Percentiles rank a stretch among this genome's conserved stretches.
These are phyloP conservation scores for Melierax canorus DNA, from an alignment of 2,113 vertebrate species.

Conservation along the genomic window DNA sequence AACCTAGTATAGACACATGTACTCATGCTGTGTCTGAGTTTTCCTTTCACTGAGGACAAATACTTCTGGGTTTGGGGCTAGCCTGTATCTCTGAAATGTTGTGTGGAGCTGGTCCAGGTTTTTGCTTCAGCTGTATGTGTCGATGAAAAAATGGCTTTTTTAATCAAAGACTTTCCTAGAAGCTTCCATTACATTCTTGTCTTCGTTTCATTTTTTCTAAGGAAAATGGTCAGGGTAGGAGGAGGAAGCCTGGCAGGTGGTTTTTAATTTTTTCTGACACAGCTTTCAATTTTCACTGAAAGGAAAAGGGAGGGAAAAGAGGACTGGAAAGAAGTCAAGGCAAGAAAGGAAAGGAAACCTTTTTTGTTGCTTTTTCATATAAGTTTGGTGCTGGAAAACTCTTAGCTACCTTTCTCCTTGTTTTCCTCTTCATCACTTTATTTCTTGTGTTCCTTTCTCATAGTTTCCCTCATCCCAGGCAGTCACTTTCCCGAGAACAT, in stretches of 20 bases:
- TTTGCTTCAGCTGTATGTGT: not conserved
- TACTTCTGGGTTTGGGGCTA: not conserved
- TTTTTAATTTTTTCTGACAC: not conserved
- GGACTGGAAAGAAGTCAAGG: not conserved
- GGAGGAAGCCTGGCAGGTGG: not conserved
- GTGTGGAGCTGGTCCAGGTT: not conserved
- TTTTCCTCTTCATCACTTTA: not conserved
- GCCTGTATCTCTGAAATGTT: not conserved
- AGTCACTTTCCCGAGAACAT: not conserved
- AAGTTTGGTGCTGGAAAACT: not conserved
- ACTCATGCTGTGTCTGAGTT: not conserved
- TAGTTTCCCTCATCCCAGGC: not conserved
- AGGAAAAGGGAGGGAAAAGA: not conserved
- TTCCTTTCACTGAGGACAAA: not conserved
- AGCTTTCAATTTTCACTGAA: not conserved
- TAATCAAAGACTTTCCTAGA: not conserved
- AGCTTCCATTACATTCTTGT: not conserved
- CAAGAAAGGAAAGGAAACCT: not conserved
- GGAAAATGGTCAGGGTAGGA: not conserved
- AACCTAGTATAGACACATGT: not conserved
- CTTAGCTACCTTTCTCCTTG: not conserved
- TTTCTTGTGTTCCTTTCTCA: not conserved
- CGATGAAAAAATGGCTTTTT: not conserved
- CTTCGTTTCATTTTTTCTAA: not conserved
- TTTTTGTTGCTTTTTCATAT: not conserved